Evolutionary conservation across 1,140 invertebrate genomes (phyloP).

Genomic region (Drosophila yakuba): DNA sequence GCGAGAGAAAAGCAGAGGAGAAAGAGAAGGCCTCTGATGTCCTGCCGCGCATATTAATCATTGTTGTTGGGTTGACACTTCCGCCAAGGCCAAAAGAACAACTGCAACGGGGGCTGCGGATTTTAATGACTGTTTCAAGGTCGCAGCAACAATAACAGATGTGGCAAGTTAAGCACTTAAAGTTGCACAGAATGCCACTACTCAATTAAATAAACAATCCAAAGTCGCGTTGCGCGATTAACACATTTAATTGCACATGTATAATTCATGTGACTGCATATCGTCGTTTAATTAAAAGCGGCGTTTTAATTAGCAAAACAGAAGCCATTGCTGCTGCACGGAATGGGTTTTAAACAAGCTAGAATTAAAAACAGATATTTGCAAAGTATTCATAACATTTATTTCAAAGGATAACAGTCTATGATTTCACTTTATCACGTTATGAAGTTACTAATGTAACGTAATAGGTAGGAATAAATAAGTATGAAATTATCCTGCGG

Average conservation of each 20-base stretch:
- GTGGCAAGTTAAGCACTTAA: constrained; percentile 42
- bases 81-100: constrained; percentile 46
- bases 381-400: too few species aligned
- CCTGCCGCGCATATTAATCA: constrained; percentile 74
- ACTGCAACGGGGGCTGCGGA: constrained; percentile 45
- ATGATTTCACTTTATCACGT: too few species aligned
- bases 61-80: constrained; percentile 52
- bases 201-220: background rate
- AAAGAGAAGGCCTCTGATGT: constrained; percentile 32
- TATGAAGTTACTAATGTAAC: too few species aligned
- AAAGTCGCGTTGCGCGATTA: constrained; percentile 5
- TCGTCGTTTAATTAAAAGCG: constrained; percentile 8
- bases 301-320: constrained; percentile 19
- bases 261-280: constrained; percentile 6
- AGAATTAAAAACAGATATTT: too few species aligned
- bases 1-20: background rate
- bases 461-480: too few species aligned
- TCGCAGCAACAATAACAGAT: constrained; percentile 56
- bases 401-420: too few species aligned
- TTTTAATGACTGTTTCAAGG: constrained; percentile 74
- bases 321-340: background rate
- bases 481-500: too few species aligned
- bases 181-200: constrained; percentile 18
- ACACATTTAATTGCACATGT: constrained; percentile 21
- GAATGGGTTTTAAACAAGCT: background rate